A percentile compares a stretch with the other conserved stretches of the same genome.
These are phyloP conservation scores for Chrysocyon brachyurus DNA, from an alignment of 2,797 vertebrate genomes.

Conservation along the genomic window DNA sequence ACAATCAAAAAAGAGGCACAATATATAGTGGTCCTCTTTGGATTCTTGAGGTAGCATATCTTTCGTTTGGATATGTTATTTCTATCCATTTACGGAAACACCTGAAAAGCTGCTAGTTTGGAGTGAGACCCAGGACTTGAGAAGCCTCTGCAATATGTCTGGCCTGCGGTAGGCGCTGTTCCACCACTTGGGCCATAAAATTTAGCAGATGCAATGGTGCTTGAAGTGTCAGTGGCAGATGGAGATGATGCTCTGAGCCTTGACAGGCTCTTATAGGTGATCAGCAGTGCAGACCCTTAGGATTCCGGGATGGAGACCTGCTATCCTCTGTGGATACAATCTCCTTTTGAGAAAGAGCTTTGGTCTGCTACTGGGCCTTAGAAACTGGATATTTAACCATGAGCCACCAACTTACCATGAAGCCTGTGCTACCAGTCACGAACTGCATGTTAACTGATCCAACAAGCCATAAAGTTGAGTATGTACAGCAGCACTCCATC, in stretches of 20 bases:
- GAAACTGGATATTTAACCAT: not conserved
- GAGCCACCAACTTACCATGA: not conserved
- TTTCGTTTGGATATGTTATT: too few species aligned
- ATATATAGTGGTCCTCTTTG: not conserved
- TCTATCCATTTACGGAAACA: not conserved
- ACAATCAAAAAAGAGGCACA: not conserved
- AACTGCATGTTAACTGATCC: not conserved
- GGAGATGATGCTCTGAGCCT: not conserved
- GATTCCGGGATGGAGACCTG: not conserved
- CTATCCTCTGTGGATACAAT: not conserved
- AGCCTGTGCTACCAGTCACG: not conserved
- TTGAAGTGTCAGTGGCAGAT: not conserved
- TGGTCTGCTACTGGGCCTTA: not conserved
- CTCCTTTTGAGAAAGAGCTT: not conserved
- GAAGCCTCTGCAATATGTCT: not conserved
- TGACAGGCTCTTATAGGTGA: not conserved
- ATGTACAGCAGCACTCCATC: not conserved
- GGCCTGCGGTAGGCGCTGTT: not conserved
- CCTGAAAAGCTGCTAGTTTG: not conserved
- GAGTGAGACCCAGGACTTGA: not conserved
- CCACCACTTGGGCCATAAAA: not conserved
- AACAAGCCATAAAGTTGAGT: not conserved
- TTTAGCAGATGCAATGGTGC: not conserved
- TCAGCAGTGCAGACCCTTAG: not conserved
- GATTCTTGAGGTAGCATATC: not conserved